Evolutionary conservation across 2,888 invertebrate species (phyloP).

Genomic region (Sinhomidia bicolor): DNA sequence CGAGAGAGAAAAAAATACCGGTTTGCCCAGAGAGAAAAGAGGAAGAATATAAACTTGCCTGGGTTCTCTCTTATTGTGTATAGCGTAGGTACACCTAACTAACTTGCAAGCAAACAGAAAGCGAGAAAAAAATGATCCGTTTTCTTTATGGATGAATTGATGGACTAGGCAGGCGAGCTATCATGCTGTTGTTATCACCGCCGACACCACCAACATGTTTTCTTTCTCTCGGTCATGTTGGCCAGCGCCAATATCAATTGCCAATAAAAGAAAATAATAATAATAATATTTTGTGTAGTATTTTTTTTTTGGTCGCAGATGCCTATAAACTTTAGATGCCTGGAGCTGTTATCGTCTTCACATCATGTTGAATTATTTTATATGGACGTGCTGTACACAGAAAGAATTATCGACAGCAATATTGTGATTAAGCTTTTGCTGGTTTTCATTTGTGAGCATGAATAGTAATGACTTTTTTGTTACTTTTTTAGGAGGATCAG

Average conservation of each 20-base stretch:
- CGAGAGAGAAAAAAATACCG: slow-evolving; percentile 52
- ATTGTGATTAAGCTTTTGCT: slow-evolving; percentile 11
- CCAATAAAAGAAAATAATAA: too few relatives aligned
- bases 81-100: too few relatives aligned
- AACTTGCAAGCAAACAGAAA: too few relatives aligned
- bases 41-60: slow-evolving; percentile 3
- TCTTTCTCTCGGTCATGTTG: slow-evolving; percentile 39
- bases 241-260: slow-evolving; percentile 30
- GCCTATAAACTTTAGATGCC: slow-evolving; percentile 3
- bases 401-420: neutral
- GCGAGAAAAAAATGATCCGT: slow-evolving; percentile 46
- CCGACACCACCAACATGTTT: neutral
- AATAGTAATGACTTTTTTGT: slow-evolving; percentile 45
- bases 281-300: too few relatives aligned
- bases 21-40: slow-evolving; percentile 42
- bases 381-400: too few relatives aligned
- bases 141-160: slow-evolving; percentile 53
- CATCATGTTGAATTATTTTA: slow-evolving; percentile 22
- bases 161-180: neutral
- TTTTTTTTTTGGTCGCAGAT: neutral
- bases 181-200: neutral
- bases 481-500: neutral
- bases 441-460: slow-evolving; percentile 46
- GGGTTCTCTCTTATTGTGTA: too few relatives aligned
- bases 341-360: slow-evolving; percentile 51